Evolutionary conservation across 1,140 invertebrate species (phyloP).

Genomic region (Sinonovacula constricta): DNA sequence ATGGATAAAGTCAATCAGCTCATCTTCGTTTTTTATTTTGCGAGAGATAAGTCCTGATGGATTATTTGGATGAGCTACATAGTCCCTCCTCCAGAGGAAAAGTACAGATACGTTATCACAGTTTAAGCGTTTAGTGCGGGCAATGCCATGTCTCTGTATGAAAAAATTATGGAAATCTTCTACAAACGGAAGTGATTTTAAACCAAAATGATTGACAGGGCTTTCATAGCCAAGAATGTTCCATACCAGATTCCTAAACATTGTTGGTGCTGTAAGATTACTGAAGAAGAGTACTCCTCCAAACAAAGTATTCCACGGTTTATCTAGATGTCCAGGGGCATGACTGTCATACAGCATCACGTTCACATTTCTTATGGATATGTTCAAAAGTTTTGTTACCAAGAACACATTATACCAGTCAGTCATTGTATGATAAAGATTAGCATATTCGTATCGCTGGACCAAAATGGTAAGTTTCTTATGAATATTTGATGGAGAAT

Average conservation of each 20-base stretch:
- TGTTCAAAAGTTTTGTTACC: slow-evolving; percentile 67
- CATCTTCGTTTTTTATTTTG: slow-evolving; percentile 73
- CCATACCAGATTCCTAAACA: slow-evolving; percentile 68
- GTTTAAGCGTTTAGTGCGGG: slow-evolving; percentile 43
- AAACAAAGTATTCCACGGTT: slow-evolving; percentile 70
- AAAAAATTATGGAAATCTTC: slow-evolving; percentile 74
- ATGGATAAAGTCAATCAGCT: slow-evolving; percentile 57
- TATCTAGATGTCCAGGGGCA: slow-evolving; percentile 68
- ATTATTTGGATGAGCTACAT: slow-evolving; percentile 75
- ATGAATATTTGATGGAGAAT: not conserved
- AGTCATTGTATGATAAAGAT: slow-evolving; percentile 77
- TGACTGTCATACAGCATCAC: slow-evolving; percentile 73
- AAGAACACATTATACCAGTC: slow-evolving; percentile 76
- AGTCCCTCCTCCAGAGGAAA: slow-evolving; percentile 74
- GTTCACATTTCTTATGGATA: slow-evolving; percentile 55
- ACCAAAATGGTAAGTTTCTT: slow-evolving; percentile 62
- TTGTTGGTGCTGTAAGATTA: slow-evolving; percentile 31
- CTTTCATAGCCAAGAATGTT: slow-evolving; percentile 71
- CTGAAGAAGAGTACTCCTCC: slow-evolving; percentile 51
- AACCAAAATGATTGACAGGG: slow-evolving; percentile 62
- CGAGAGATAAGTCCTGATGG: slow-evolving; percentile 64
- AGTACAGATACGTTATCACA: slow-evolving; percentile 67
- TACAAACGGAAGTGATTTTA: slow-evolving; percentile 61
- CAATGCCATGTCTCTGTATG: slow-evolving; percentile 53
- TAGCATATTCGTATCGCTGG: slow-evolving; percentile 74